Percentiles rank a stretch among this genome's conserved stretches.
Conservation (phyloP, 2,797 vertebrate species). For the Lophotriccus pileatus region DNA sequence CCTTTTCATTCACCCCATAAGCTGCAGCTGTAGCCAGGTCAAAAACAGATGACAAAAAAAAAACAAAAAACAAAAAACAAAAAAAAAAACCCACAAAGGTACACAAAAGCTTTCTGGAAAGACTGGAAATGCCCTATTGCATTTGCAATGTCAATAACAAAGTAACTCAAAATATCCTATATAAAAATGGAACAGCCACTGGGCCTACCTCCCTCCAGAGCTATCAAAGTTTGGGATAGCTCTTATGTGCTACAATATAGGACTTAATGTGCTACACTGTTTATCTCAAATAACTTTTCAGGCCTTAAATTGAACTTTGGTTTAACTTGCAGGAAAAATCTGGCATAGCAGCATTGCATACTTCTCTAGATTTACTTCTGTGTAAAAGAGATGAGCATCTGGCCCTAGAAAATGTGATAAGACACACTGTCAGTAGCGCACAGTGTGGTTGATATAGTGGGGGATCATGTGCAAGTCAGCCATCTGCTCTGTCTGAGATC, state of each 20-base stretch:
- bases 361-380: neutral
- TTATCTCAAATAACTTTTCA: neutral
- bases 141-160: neutral
- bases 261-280: accelerated
- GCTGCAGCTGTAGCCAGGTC: neutral
- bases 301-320: neutral
- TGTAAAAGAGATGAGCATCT: neutral
- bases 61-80: too few species aligned
- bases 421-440: neutral
- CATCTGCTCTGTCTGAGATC: slow-evolving; percentile 7
- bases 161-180: neutral
- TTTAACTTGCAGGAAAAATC: neutral
- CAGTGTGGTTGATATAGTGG: neutral
- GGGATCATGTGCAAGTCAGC: neutral
- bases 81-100: neutral
- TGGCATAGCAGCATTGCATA: neutral
- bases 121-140: neutral
- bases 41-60: neutral
- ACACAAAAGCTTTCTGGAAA: neutral
- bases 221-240: neutral
- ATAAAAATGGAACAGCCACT: neutral
- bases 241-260: too few species aligned
- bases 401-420: neutral
- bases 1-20: neutral
- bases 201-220: neutral